Conservation (phyloP, 2,888 invertebrate species). For the Phytoseiulus persimilis region DNA sequence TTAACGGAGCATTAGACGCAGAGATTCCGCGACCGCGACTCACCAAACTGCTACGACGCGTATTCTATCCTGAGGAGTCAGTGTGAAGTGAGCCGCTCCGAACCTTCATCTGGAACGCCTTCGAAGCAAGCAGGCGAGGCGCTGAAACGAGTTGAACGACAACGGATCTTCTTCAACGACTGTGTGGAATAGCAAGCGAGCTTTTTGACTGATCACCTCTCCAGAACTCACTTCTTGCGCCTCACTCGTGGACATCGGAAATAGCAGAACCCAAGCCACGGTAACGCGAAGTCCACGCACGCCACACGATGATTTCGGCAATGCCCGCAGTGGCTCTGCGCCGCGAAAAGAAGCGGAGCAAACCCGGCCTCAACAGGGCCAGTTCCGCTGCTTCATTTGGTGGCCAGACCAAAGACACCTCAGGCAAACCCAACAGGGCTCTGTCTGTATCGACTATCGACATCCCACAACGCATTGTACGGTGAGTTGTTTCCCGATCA, state of each 20-base stretch:
- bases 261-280: too few species aligned
- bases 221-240: too few species aligned
- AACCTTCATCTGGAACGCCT: background rate
- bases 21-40: background rate
- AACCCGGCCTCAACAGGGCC: slow-evolving; percentile 44
- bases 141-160: background rate
- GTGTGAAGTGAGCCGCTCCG: background rate
- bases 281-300: background rate
- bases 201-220: too few species aligned
- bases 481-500: slow-evolving; percentile 6
- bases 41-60: background rate
- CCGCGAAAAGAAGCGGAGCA: slow-evolving; percentile 66
- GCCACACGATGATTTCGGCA: slow-evolving; percentile 64
- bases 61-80: background rate
- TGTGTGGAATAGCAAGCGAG: too few species aligned
- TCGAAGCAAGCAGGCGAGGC: background rate
- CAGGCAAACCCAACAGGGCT: slow-evolving; percentile 16
- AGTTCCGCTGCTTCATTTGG: slow-evolving; percentile 40
- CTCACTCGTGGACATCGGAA: too few species aligned
- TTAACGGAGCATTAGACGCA: background rate
- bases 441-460: slow-evolving; percentile 30
- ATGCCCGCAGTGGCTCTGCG: slow-evolving; percentile 78
- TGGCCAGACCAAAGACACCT: slow-evolving; percentile 31
- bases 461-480: slow-evolving; percentile 24
- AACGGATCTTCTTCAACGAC: too few species aligned